A percentile compares a stretch with the other conserved stretches of the same genome.
These are phyloP conservation scores for Pelochelys cantorii DNA, from an alignment of 2,797 vertebrate species.

Conservation along the genomic window DNA sequence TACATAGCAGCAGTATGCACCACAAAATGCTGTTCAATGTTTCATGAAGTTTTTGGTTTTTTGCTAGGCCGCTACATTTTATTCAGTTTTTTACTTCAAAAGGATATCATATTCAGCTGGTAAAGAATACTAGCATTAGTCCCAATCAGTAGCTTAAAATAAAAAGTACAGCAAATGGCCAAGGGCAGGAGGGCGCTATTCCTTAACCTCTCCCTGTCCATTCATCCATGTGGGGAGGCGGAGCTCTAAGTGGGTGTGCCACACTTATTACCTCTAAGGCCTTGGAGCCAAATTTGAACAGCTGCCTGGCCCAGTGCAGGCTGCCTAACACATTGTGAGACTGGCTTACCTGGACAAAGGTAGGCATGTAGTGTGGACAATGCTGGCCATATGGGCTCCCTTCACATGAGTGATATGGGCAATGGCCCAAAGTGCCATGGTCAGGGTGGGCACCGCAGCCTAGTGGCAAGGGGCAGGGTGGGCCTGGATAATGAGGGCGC, in stretches of 20 bases:
- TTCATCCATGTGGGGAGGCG: background rate
- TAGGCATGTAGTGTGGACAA: background rate
- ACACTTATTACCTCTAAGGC: background rate
- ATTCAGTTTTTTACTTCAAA: slow-evolving; percentile 59
- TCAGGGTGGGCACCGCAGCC: no score
- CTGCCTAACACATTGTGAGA: background rate
- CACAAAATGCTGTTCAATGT: background rate
- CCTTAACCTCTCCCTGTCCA: background rate
- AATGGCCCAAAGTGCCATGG: no score
- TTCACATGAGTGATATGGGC: no score
- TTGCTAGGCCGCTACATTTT: background rate
- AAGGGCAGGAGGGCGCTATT: background rate
- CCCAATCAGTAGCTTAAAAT: background rate
- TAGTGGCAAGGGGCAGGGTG: no score
- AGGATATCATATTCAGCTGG: background rate
- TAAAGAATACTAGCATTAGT: slow-evolving; percentile 18
- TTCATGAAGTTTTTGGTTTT: slow-evolving; percentile 5
- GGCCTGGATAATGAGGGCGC: no score
- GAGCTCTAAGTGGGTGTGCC: background rate
- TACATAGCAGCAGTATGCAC: rapidly evolving
- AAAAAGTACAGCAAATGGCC: background rate
- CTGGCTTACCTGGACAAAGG: background rate
- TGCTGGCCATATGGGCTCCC: no score
- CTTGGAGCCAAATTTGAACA: background rate
- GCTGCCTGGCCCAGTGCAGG: no score